Evolutionary conservation across 2,797 vertebrate genomes (phyloP), one percentile per base, ranked within the genome.

Genomic region (Sebastolobus altivelis): DNA sequence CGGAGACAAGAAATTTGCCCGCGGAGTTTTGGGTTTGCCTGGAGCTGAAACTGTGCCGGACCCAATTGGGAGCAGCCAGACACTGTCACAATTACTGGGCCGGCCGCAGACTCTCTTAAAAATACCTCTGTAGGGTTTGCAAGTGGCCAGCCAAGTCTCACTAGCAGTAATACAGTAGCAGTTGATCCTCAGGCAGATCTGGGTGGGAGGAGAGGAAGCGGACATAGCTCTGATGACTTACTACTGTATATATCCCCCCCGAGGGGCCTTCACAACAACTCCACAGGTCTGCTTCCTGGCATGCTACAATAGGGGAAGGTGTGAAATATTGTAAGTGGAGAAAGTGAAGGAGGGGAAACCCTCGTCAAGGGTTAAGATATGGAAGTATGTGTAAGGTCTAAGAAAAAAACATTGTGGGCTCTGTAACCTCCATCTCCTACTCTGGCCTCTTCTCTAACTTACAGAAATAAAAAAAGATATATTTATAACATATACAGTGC

Each of bases 51-150:
- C 87, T 78, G 77, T 82, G 91, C 86, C 31, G 85, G 86, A 92
- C 90, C 80, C 90, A 65, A 87, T 52, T 86, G 87, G 86, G 89
- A 91, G 86, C 90, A 90, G 90, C 90, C 92, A 95, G 94, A 94
- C 94, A 92, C 92, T 83, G 82, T 92, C 91, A 93, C 92, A 94
- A 94, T 95, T 95, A 95, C 90, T 88, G 79, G 54, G 80, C 79
- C 55, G n/a, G 89, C 93, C 93, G 92, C 95, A 95, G 94, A 95
- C 95, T 95, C 93, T 95, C 91, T 95, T 95, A 94, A 95, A 95
- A 95, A 95, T 92, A 94, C 92, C 91, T 93, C 90, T 89, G 83
- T 11, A 79, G 90, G 90, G 90, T 93, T 93, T 92, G 83, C 72
- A 91, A 92, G 74, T 93, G 89, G 92, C 86, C 94, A 92, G 94